These are phyloP conservation scores for Eclectus roratus DNA, from an alignment of 2,113 vertebrate species.

Conservation along the genomic window DNA sequence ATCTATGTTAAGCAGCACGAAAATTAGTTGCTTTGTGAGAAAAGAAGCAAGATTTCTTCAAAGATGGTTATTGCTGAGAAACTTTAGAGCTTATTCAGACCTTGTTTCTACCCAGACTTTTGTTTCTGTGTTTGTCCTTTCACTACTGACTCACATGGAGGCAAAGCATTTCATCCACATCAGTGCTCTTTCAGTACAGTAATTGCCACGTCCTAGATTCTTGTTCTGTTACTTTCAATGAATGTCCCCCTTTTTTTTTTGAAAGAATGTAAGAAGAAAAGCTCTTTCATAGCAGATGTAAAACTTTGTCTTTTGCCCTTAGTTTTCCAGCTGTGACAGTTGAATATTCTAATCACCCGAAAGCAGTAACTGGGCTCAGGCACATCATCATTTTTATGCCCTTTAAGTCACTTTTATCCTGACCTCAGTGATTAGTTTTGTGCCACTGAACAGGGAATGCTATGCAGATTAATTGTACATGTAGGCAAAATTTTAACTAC, in stretches of 20 bases:
- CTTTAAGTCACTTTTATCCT: background rate
- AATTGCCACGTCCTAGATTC: background rate
- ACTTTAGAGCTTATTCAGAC: background rate
- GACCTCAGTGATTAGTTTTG: background rate
- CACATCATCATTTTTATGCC: accelerated
- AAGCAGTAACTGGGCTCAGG: background rate
- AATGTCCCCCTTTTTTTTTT: background rate
- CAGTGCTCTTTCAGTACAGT: background rate
- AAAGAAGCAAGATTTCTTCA: background rate
- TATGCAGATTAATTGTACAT: background rate
- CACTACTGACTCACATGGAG: background rate
- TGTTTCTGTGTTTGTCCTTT: background rate
- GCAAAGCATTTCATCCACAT: background rate
- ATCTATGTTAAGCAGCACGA: background rate
- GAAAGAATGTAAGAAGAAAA: background rate
- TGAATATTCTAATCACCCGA: background rate
- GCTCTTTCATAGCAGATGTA: background rate
- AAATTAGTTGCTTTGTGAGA: background rate
- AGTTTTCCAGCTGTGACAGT: background rate
- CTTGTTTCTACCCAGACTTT: background rate
- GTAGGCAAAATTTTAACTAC: background rate
- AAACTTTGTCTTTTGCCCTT: background rate
- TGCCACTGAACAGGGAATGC: background rate
- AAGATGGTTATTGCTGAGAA: background rate
- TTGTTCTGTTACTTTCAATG: background rate